Evolutionary conservation across 1,140 invertebrate genomes (phyloP), one percentile per base, ranked within the genome.

Genomic region (Drosophila ohnishii): DNA sequence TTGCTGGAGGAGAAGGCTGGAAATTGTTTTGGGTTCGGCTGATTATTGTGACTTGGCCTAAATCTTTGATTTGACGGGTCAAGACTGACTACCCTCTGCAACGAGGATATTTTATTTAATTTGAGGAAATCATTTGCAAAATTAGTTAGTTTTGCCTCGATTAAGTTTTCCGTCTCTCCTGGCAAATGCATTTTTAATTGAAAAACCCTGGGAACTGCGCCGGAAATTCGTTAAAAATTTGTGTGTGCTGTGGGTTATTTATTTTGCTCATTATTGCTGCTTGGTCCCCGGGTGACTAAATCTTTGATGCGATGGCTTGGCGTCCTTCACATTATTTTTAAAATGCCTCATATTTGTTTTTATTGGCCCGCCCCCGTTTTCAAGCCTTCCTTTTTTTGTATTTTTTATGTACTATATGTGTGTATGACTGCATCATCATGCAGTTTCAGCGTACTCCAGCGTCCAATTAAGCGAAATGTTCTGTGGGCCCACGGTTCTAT

Each of bases 391-490:
- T 44, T 51, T 44, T 63, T 56, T 44, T 19, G 19, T 35, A 7
- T 35, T 53, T 53, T 19, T 53, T 53, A 22, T 22, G 16, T 51
- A 13, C 16, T 34, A 22, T 77, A 76, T 76, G 73, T 77, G 69
- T 75, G 67, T 84, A 85, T 72, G 83, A 78, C 83, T 82, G 82
- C 82, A 86, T 86, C 83, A 85, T 85, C 78, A 75, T 86, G 82
- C 82, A 86, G 82, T 73, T 60, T 77, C 84, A 64, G 78, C 67
- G 63, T 87, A 87, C 83, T 86, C 79, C 75, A 87, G 82, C 83
- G 82, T 86, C 82, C 82, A 86, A 86, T 86, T 86, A 86, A 86
- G 84, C 79, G 83, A 86, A 86, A 86, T 86, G 82, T 86, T 86
- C 83, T 86, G 83, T 83, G 79, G 79, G 75, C 74, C 64, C 75